Percentiles rank a stretch among this genome's conserved stretches.
Conservation (phyloP, 2,797 vertebrate genomes). For the Valencia hispanica region DNA sequence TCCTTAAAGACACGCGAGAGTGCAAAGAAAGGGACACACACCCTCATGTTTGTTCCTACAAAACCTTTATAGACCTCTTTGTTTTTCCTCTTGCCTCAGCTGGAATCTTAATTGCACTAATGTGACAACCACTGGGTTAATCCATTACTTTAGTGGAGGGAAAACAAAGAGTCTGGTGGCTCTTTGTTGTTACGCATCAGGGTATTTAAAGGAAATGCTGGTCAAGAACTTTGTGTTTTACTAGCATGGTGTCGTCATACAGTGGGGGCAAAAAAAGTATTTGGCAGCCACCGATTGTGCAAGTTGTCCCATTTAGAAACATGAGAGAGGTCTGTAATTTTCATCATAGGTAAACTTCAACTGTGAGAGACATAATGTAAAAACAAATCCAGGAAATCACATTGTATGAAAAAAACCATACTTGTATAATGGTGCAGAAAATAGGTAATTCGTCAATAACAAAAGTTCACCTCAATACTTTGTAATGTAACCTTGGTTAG, state of each 20-base stretch:
- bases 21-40: slow-evolving; percentile 35
- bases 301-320: too few relatives aligned
- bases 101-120: slow-evolving; percentile 63
- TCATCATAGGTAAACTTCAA: too few relatives aligned
- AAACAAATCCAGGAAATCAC: too few relatives aligned
- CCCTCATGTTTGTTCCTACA: slow-evolving; percentile 43
- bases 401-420: too few relatives aligned
- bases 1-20: slow-evolving; percentile 34
- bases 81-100: slow-evolving; percentile 52
- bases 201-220: slow-evolving; percentile 14
- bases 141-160: slow-evolving; percentile 45
- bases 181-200: slow-evolving; percentile 31
- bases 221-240: slow-evolving; percentile 2
- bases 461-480: too few relatives aligned
- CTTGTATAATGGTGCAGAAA: too few relatives aligned
- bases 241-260: slow-evolving; percentile 7
- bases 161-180: slow-evolving; percentile 33
- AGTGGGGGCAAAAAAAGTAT: too few relatives aligned
- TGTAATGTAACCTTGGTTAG: too few relatives aligned
- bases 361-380: too few relatives aligned
- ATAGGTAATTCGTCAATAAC: too few relatives aligned
- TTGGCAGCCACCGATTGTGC: too few relatives aligned
- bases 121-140: slow-evolving; percentile 52
- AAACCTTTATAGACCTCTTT: slow-evolving; percentile 59
- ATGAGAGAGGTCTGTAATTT: too few relatives aligned